Evolutionary conservation across 2,797 vertebrate species (phyloP).

Genomic region (Coregonus sp.): DNA sequence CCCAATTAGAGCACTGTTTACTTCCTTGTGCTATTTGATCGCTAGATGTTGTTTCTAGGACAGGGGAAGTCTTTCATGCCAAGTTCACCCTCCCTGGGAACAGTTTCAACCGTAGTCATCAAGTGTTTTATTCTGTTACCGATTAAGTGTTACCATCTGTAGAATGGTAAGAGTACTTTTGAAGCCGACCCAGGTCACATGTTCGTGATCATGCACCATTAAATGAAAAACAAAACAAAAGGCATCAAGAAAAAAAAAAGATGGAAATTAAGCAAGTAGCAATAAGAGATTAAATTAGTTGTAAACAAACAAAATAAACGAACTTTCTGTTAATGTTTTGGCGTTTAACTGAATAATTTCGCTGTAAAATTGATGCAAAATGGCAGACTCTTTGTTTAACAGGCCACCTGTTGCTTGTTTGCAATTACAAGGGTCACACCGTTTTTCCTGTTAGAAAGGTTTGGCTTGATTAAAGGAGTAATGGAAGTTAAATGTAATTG

Average conservation of each 20-base stretch:
- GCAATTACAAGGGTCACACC: conserved; percentile 22
- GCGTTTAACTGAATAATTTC: neutral
- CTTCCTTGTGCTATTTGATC: conserved; percentile 23
- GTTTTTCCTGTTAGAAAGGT: conserved; percentile 1
- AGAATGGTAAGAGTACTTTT: conserved; percentile 7
- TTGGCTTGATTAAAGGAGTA: conserved; percentile 29
- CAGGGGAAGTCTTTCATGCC: conserved; percentile 29
- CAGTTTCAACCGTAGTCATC: conserved; percentile 21
- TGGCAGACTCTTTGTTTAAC: neutral
- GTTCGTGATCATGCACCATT: conserved; percentile 41
- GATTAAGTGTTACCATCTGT: conserved; percentile 60
- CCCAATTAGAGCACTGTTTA: conserved; percentile 7
- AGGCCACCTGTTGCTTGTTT: conserved; percentile 22
- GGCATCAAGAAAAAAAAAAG: conserved; percentile 3
- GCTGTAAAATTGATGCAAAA: neutral
- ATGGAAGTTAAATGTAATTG: conserved; percentile 27
- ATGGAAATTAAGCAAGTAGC: conserved; percentile 17
- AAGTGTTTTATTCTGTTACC: conserved; percentile 27
- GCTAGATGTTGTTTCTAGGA: conserved; percentile 33
- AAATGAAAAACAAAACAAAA: conserved; percentile 32
- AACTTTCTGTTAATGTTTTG: neutral
- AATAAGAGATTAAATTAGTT: neutral
- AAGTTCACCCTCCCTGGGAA: conserved; percentile 23
- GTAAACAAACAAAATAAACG: no score
- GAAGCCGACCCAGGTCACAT: conserved; percentile 29